Conservation (phyloP, 2,888 invertebrate species). For the Anticlea derivata region DNA sequence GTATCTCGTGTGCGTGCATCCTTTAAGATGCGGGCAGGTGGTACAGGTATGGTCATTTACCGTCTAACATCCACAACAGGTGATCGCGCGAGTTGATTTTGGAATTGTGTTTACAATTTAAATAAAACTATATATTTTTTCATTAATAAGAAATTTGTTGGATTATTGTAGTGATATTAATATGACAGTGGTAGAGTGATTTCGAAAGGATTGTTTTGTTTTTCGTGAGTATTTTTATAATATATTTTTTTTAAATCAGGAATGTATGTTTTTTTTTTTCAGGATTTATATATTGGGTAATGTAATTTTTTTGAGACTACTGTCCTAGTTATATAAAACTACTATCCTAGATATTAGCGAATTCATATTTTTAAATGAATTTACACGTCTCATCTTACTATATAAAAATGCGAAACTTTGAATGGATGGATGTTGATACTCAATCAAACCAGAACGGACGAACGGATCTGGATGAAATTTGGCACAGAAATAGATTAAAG, state of each 20-base stretch:
- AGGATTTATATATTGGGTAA: neutral
- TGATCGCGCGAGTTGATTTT: conserved; percentile 54
- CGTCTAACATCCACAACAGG: conserved; percentile 59
- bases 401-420: too few species aligned
- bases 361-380: too few species aligned
- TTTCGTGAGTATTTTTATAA: conserved; percentile 27
- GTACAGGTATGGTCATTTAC: conserved; percentile 67
- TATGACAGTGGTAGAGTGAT: conserved; percentile 34
- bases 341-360: too few species aligned
- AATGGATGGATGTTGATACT: too few species aligned
- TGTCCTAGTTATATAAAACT: too few species aligned
- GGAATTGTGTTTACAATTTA: conserved; percentile 42
- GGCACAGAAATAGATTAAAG: too few species aligned
- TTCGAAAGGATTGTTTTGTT: conserved; percentile 30
- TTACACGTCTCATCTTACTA: too few species aligned
- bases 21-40: conserved; percentile 53
- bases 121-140: conserved; percentile 30
- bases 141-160: conserved; percentile 2
- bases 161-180: conserved; percentile 28
- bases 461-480: too few species aligned
- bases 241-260: neutral
- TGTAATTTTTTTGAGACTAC: too few species aligned
- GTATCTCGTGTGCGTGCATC: conserved; percentile 30
- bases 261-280: neutral
- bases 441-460: too few species aligned